These are phyloP conservation scores for Brachionus rubens DNA, from an alignment of 1,140 invertebrate genomes.

Conservation along the genomic window DNA sequence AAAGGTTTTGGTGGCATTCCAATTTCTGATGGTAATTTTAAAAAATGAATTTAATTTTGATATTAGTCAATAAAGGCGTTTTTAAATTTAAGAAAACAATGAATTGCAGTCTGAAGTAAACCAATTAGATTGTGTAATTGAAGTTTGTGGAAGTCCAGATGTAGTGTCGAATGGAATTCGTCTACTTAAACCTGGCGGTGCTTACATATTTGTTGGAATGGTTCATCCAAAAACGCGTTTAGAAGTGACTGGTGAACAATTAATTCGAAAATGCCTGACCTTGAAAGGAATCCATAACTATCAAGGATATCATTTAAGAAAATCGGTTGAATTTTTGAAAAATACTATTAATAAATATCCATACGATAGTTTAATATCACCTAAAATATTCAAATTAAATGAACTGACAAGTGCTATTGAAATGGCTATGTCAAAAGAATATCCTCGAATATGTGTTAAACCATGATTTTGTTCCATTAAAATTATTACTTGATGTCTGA, in stretches of 20 bases:
- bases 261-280: constrained; percentile 47
- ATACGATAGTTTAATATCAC: not conserved
- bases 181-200: constrained; percentile 41
- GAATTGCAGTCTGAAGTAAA: not conserved
- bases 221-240: constrained; percentile 40
- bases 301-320: constrained; percentile 17
- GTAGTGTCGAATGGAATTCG: constrained; percentile 42
- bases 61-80: too few species aligned
- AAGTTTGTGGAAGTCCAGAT: constrained; percentile 36
- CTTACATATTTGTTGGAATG: constrained; percentile 47
- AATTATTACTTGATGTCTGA: too few species aligned
- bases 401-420: constrained; percentile 8
- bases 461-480: not conserved
- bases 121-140: constrained; percentile 46
- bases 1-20: constrained; percentile 45
- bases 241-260: constrained; percentile 40
- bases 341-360: constrained; percentile 43
- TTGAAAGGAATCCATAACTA: constrained; percentile 47
- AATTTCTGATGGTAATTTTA: not conserved
- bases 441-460: constrained; percentile 8
- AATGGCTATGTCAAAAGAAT: constrained; percentile 11
- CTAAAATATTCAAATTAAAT: not conserved
- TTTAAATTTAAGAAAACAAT: not conserved
- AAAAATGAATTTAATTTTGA: not conserved
- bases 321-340: constrained; percentile 45